A percentile compares a stretch with the other conserved stretches of the same genome.
Conservation (phyloP, 2,113 vertebrate genomes). For the Paedocypris sp. region DNA sequence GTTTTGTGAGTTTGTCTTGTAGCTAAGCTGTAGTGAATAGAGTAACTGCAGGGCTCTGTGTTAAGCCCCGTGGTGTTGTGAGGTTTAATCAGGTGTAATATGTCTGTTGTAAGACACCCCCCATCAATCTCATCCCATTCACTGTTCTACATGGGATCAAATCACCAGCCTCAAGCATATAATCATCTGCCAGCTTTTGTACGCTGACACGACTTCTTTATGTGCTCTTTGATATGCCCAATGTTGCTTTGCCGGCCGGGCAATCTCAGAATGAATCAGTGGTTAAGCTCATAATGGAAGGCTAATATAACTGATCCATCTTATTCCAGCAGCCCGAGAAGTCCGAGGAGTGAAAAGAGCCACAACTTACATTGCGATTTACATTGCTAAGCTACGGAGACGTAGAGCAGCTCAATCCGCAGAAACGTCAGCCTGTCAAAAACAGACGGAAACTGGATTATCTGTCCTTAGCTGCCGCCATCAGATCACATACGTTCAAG, state of each 20-base stretch:
- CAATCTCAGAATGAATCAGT: not conserved
- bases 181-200: constrained; percentile 20
- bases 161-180: constrained; percentile 43
- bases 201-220: constrained; percentile 21
- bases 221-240: constrained; percentile 17
- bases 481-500: not conserved
- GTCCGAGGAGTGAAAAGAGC: too few relatives aligned
- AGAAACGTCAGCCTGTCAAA: too few relatives aligned
- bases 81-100: constrained; percentile 62
- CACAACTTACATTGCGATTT: too few relatives aligned
- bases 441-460: too few relatives aligned
- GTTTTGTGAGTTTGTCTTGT: constrained; percentile 24
- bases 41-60: constrained; percentile 35
- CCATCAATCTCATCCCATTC: constrained; percentile 56
- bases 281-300: constrained; percentile 7
- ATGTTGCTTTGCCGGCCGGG: constrained; percentile 11
- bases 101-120: constrained; percentile 55
- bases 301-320: not conserved
- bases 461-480: too few relatives aligned
- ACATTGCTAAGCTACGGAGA: too few relatives aligned
- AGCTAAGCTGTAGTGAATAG: constrained; percentile 50
- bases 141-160: constrained; percentile 46
- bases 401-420: too few relatives aligned
- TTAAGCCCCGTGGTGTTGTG: constrained; percentile 47
- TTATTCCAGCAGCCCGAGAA: constrained; percentile 21